Conservation (phyloP, 2,888 invertebrate species). For the Thysanoteuthis rhombus region DNA sequence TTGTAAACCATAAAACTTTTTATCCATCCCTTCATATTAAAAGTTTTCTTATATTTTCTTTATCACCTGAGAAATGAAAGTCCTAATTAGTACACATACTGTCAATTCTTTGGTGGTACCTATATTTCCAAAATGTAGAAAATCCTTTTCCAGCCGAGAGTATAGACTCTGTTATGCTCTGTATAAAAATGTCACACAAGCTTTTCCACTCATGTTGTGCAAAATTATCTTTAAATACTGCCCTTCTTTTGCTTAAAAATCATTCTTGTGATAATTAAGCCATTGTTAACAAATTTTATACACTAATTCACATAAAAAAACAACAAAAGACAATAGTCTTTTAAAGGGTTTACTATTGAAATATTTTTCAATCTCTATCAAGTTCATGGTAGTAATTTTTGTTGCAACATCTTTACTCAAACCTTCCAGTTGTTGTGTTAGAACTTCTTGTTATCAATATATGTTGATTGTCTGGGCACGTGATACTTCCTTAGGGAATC, state of each 20-base stretch:
- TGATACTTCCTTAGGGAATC: not conserved
- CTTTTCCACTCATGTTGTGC: not conserved
- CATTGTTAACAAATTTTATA: not conserved
- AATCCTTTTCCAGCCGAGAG: not conserved
- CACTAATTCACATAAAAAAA: not conserved
- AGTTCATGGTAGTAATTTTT: not conserved
- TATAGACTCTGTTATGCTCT: not conserved
- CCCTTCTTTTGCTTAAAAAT: not conserved
- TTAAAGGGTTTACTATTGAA: not conserved
- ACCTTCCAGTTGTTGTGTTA: not conserved
- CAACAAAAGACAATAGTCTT: not conserved
- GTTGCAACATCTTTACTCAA: not conserved
- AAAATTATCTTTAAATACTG: not conserved
- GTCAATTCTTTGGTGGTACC: not conserved
- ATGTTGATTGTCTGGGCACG: not conserved
- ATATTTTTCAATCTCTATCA: not conserved
- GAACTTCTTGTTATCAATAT: not conserved
- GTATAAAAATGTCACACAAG: not conserved
- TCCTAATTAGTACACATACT: too few relatives aligned
- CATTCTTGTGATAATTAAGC: not conserved
- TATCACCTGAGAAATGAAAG: not conserved
- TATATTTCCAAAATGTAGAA: not conserved
- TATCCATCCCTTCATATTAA: not conserved
- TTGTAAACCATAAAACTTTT: not conserved
- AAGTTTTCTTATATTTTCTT: not conserved